phyloP scores from a whole-genome alignment of 2,113 vertebrate genomes.

The Crotalus tigris region DNA sequence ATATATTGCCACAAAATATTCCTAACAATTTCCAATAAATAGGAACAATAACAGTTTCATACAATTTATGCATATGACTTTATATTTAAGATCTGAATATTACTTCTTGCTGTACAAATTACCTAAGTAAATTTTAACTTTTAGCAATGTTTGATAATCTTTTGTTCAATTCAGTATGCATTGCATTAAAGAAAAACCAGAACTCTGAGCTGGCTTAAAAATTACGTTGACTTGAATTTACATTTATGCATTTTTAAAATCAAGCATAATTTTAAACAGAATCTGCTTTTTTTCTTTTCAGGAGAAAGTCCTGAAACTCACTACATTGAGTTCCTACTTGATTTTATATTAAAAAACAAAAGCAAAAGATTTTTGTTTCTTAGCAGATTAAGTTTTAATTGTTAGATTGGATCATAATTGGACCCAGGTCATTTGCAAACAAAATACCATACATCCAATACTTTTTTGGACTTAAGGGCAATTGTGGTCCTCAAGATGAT shows the following conservation, averaged over 20 bases:
- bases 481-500: background rate
- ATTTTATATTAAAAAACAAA: background rate
- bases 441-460: background rate
- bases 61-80: constrained; percentile 70
- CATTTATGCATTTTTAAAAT: background rate
- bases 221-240: constrained; percentile 36
- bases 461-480: background rate
- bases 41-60: constrained; percentile 62
- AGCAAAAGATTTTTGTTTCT: background rate
- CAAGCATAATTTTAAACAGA: background rate
- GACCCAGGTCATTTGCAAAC: background rate
- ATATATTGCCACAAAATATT: constrained; percentile 55
- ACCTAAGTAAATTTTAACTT: constrained; percentile 68
- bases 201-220: constrained; percentile 50
- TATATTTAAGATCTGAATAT: constrained; percentile 72
- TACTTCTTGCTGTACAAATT: constrained; percentile 69
- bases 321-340: background rate
- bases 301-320: background rate
- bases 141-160: constrained; percentile 65
- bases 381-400: background rate
- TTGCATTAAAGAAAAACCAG: constrained; percentile 41
- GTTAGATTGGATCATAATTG: background rate
- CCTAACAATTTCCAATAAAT: constrained; percentile 62
- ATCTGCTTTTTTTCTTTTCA: background rate
- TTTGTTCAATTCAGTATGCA: constrained; percentile 30